Percentiles rank a stretch among this genome's conserved stretches.
Conservation (phyloP, 1,140 invertebrate species). For the Drosophila gunungcola region DNA sequence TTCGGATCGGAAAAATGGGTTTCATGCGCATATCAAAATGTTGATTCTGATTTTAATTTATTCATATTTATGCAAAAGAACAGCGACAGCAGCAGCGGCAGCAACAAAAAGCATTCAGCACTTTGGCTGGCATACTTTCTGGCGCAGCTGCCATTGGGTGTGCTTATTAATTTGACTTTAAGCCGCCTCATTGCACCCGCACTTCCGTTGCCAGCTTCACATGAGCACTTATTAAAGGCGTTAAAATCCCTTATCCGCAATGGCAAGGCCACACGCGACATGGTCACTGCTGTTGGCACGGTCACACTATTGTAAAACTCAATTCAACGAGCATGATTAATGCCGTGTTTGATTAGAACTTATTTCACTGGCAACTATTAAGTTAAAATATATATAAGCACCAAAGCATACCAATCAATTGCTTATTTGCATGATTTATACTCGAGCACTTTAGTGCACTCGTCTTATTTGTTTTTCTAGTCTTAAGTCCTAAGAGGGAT, state of each 20-base stretch:
- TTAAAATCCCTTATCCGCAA: constrained; percentile 12
- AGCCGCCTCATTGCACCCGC: constrained; percentile 40
- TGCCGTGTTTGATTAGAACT: too few species aligned
- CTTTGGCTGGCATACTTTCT: constrained; percentile 41
- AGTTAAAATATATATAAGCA: too few species aligned
- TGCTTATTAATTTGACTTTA: constrained; percentile 66
- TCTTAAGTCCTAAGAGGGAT: background rate
- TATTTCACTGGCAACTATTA: too few species aligned
- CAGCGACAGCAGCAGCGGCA: constrained; percentile 26
- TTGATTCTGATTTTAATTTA: constrained; percentile 81
- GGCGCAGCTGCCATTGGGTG: constrained; percentile 23
- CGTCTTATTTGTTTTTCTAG: background rate
- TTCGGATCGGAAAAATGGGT: constrained; percentile 22
- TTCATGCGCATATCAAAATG: constrained; percentile 73
- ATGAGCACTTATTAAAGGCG: constrained; percentile 33
- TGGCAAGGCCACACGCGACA: background rate
- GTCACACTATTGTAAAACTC: background rate
- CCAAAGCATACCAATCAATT: too few species aligned
- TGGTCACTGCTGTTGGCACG: background rate
- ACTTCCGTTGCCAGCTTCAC: constrained; percentile 13
- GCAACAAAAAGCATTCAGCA: constrained; percentile 22
- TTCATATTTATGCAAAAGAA: constrained; percentile 81
- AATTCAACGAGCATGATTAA: too few species aligned
- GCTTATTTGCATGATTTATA: background rate
- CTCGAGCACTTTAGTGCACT: background rate